phyloP scores from a whole-genome alignment of 2,888 invertebrate genomes.

The Caenorhabditis wallacei region DNA sequence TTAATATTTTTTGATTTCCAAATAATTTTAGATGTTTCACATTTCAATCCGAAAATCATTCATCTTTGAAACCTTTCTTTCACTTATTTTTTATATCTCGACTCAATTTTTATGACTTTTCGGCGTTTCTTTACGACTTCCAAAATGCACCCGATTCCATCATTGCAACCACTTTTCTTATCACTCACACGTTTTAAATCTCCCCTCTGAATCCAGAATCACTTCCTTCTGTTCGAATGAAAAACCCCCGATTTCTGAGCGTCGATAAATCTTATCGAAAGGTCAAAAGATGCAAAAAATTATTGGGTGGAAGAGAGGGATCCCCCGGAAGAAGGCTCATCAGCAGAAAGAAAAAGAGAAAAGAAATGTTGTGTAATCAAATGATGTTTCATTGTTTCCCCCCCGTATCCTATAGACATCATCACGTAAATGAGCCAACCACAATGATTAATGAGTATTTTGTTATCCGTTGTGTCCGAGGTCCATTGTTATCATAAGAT shows the following conservation, averaged over 20 bases:
- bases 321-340: not conserved
- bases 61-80: slow-evolving; percentile 30
- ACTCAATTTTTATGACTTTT: slow-evolving; percentile 7
- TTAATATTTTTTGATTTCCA: not conserved
- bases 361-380: slow-evolving; percentile 50
- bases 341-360: slow-evolving; percentile 22
- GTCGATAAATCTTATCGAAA: slow-evolving; percentile 48
- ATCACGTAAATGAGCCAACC: slow-evolving; percentile 23
- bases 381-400: slow-evolving; percentile 56
- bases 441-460: slow-evolving; percentile 62
- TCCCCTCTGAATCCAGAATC: not conserved
- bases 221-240: slow-evolving; percentile 10
- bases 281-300: slow-evolving; percentile 37
- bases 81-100: slow-evolving; percentile 10
- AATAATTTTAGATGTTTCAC: slow-evolving; percentile 4
- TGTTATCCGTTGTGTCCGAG: slow-evolving; percentile 28
- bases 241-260: not conserved
- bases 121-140: slow-evolving; percentile 31
- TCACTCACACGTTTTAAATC: not conserved
- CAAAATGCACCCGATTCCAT: not conserved
- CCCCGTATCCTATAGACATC: not conserved
- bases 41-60: slow-evolving; percentile 17
- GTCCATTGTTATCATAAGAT: slow-evolving; percentile 49
- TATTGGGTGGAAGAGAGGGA: not conserved
- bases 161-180: not conserved